Evolutionary conservation across 2,113 vertebrate species (phyloP).

Genomic region (Ptychochromis oligacanthus): DNA sequence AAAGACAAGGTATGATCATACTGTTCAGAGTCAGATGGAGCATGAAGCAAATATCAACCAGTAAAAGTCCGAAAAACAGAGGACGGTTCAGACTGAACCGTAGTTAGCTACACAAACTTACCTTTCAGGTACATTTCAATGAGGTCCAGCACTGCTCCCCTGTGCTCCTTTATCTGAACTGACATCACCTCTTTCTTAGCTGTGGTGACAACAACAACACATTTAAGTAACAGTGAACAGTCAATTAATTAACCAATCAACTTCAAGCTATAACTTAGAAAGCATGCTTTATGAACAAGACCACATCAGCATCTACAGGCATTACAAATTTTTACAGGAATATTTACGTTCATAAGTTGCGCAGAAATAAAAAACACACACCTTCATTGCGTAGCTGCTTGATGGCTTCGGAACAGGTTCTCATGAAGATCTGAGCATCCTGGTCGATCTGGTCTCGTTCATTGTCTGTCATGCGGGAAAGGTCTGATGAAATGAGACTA

Average conservation of each 20-base stretch:
- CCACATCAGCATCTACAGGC: neutral
- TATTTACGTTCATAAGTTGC: neutral
- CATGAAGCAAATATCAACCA: neutral
- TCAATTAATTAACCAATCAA: neutral
- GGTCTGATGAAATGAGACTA: slow-evolving; percentile 90
- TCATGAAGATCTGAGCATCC: slow-evolving; percentile 96
- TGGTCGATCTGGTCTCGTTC: slow-evolving; percentile 98
- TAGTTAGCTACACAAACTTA: slow-evolving; percentile 60
- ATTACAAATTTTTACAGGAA: neutral
- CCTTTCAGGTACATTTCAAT: slow-evolving; percentile 91
- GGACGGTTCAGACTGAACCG: neutral
- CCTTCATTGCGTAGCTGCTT: slow-evolving; percentile 90
- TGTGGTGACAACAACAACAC: slow-evolving; percentile 51
- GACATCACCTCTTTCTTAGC: slow-evolving; percentile 86
- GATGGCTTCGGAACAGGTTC: slow-evolving; percentile 94
- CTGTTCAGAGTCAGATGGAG: neutral
- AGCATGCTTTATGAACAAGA: neutral
- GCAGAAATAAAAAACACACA: slow-evolving; percentile 9
- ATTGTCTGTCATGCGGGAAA: slow-evolving; percentile 90
- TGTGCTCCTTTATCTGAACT: slow-evolving; percentile 90
- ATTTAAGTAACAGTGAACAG: neutral
- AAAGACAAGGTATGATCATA: neutral
- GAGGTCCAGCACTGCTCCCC: slow-evolving; percentile 89
- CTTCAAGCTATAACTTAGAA: neutral
- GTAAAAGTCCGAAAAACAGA: neutral